Evolutionary conservation across 2,797 vertebrate genomes (phyloP).

Genomic region (Pipistrellus pygmaeus): DNA sequence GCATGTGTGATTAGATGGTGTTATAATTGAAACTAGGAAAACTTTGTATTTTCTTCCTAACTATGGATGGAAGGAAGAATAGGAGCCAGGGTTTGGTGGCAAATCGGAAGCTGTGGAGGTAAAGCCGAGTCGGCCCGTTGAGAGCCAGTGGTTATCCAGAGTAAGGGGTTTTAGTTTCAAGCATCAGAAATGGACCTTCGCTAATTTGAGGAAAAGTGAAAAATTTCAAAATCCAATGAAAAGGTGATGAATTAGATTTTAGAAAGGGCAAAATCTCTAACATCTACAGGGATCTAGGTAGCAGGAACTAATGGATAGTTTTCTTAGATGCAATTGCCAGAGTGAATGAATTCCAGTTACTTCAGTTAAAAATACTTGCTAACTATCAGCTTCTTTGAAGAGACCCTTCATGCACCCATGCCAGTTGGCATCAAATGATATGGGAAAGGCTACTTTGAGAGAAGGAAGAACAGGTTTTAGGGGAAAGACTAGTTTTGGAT

Average conservation of each 20-base stretch:
- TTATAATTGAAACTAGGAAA: background rate
- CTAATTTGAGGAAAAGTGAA: conserved; percentile 41
- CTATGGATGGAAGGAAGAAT: background rate
- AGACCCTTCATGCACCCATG: background rate
- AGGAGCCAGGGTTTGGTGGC: background rate
- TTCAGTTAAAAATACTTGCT: background rate
- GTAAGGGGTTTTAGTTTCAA: conserved; percentile 19
- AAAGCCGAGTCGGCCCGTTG: background rate
- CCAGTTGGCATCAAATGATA: background rate
- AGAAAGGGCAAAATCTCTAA: background rate
- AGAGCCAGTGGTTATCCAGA: background rate
- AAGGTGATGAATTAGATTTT: background rate
- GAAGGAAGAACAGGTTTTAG: background rate
- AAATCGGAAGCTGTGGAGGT: background rate
- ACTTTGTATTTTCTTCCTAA: background rate
- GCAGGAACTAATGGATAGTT: background rate
- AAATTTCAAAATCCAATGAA: conserved; percentile 10
- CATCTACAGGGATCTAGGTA: background rate
- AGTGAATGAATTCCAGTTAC: conserved; percentile 36
- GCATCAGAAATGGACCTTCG: background rate
- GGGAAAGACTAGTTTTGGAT: background rate
- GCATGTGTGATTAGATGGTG: background rate
- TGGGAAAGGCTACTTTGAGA: background rate
- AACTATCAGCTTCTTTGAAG: conserved; percentile 21
- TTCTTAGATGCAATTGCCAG: background rate